A percentile compares a stretch with the other conserved stretches of the same genome.
These are phyloP conservation scores for Oreohelix idahoensis DNA, from an alignment of 1,140 invertebrate species.

Conservation along the genomic window DNA sequence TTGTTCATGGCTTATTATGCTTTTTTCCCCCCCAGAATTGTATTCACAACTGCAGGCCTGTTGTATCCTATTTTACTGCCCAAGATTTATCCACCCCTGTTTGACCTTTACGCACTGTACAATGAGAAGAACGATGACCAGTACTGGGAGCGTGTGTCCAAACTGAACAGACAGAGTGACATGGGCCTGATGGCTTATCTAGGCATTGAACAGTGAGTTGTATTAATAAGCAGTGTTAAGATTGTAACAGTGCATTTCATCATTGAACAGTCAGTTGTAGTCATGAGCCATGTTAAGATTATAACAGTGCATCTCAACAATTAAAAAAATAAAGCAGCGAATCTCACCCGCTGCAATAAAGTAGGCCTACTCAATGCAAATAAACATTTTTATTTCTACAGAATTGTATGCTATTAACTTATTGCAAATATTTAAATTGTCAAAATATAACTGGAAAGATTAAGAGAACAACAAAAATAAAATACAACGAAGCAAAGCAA, in stretches of 20 bases:
- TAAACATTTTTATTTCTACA: too few species aligned
- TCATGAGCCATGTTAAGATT: not conserved
- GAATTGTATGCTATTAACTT: too few species aligned
- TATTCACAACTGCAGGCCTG: constrained; percentile 78
- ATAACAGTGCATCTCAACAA: too few species aligned
- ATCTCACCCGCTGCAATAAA: too few species aligned
- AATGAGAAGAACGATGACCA: constrained; percentile 85
- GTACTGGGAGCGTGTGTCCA: constrained; percentile 85
- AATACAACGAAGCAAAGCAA: too few species aligned
- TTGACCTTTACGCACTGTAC: constrained; percentile 86
- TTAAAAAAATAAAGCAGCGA: too few species aligned
- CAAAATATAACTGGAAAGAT: too few species aligned
- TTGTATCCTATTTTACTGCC: constrained; percentile 84
- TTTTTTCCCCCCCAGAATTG: constrained; percentile 56
- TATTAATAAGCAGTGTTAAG: not conserved
- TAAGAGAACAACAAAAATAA: too few species aligned
- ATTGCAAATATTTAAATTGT: too few species aligned
- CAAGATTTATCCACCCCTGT: constrained; percentile 84
- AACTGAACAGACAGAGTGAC: constrained; percentile 86
- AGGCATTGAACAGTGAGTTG: constrained; percentile 83
- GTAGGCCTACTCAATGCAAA: too few species aligned
- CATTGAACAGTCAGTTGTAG: constrained; percentile 81
- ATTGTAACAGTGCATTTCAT: too few species aligned
- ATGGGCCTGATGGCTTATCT: constrained; percentile 84
- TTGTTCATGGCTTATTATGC: not conserved